These are phyloP conservation scores for Dipus sagitta DNA, from an alignment of 2,797 vertebrate species.

Conservation along the genomic window DNA sequence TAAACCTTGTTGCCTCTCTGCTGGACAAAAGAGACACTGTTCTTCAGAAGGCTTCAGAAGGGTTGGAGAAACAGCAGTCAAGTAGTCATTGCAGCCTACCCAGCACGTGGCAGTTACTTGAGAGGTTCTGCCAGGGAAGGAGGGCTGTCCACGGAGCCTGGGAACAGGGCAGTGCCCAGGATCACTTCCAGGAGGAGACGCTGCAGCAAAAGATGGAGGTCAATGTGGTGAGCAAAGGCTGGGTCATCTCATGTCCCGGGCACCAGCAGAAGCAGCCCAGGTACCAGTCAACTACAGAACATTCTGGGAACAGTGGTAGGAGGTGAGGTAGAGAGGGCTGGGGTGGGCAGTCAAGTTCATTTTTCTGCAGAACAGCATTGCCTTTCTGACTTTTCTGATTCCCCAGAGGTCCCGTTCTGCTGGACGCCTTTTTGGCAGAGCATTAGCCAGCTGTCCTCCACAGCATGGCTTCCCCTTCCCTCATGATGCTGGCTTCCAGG, in stretches of 20 bases:
- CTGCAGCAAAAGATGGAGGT: background rate
- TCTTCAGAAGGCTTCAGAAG: background rate
- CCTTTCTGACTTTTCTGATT: background rate
- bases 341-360: background rate
- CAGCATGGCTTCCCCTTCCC: background rate
- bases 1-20: background rate
- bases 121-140: background rate
- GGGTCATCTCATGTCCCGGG: no score
- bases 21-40: background rate
- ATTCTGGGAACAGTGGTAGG: background rate
- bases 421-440: background rate
- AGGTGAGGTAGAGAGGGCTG: no score
- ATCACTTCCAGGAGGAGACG: background rate
- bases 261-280: background rate
- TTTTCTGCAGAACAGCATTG: background rate
- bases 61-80: background rate
- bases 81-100: background rate
- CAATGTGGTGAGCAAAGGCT: background rate
- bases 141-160: background rate
- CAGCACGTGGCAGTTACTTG: background rate
- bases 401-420: background rate
- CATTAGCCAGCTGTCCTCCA: accelerated
- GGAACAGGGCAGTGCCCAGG: background rate
- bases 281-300: background rate
- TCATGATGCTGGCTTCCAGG: background rate